Evolutionary conservation across 2,888 invertebrate species (phyloP), one percentile per base, ranked within the genome.

Genomic region (Trichacis sp.): DNA sequence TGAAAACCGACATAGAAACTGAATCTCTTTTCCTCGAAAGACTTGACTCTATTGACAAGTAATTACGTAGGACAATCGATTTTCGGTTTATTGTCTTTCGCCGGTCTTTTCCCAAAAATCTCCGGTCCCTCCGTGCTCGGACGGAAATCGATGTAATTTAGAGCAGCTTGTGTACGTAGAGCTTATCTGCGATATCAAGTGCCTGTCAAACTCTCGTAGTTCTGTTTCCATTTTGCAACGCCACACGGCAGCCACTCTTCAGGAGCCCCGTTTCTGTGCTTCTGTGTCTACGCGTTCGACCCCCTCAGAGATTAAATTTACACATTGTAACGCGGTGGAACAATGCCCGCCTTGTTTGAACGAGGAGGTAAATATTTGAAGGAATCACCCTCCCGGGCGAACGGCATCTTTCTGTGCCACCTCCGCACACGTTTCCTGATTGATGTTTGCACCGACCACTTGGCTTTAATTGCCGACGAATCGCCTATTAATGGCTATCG

Each of bases 281-380:
- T 45, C 42, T 50, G 46, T 52, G 42, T 58, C 52, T 40, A 18
- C 69, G 63, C 69, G 65, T 61, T 55, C 59, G 55, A 64, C 40
- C 70, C 69, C 69, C 60, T 73, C 75, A 74, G 74, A 83, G 81
- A 83, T 83, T 81, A 83, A 83, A 83, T 83, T 83, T 82, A 82
- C 83, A 82, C 82, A 81, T 81, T 78, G 80, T 83, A 80, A 77
- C 83, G 78, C 80, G 75, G 70, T 73, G 77, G 80, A 83, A 83
- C 83, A 83, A 82, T 79, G 71, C 47, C 43, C 43, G 59, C 52
- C 71, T 72, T 77, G 81, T 79, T 79, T 80, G 76, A 75, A 72
- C 75, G 74, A 73, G 73, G 75, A 71, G 72, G 79, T 79, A 83
- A 83, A 83, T 83, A 83, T 83, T 83, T 82, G 82, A 81, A 72